Conservation (phyloP, 1,140 invertebrate species). For the Meloidogyne floridensis region DNA sequence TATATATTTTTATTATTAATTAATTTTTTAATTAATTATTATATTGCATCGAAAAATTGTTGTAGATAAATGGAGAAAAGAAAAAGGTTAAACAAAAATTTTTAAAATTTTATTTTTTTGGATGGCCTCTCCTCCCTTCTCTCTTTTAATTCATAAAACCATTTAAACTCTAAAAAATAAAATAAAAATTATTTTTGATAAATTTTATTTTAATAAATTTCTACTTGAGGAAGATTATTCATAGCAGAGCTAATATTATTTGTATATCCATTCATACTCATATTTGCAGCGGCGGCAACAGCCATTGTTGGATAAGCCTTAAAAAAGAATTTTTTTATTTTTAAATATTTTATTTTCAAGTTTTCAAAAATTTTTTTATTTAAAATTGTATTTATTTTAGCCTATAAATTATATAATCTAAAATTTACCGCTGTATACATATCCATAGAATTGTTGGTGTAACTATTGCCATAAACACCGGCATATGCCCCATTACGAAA, state of each 20-base stretch:
- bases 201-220: not conserved
- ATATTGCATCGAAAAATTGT: too few relatives aligned
- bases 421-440: conserved; percentile 22
- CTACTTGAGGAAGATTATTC: not conserved
- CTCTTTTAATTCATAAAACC: not conserved
- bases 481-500: conserved; percentile 20
- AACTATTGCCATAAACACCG: not conserved
- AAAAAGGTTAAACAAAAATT: too few relatives aligned
- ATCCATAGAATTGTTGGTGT: conserved; percentile 25
- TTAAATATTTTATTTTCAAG: too few relatives aligned
- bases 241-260: not conserved
- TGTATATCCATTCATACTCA: conserved; percentile 30
- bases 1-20: too few relatives aligned
- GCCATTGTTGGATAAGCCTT: conserved; percentile 24
- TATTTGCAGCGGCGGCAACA: not conserved
- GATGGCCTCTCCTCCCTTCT: too few relatives aligned
- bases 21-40: too few relatives aligned
- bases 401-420: too few relatives aligned
- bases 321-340: not conserved
- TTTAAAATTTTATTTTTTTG: too few relatives aligned
- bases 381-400: too few relatives aligned
- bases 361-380: too few relatives aligned
- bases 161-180: not conserved
- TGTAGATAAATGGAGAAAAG: too few relatives aligned
- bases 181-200: not conserved